These are phyloP conservation scores for Drosophila subobscura DNA, from an alignment of 1,140 invertebrate genomes.

Conservation along the genomic window DNA sequence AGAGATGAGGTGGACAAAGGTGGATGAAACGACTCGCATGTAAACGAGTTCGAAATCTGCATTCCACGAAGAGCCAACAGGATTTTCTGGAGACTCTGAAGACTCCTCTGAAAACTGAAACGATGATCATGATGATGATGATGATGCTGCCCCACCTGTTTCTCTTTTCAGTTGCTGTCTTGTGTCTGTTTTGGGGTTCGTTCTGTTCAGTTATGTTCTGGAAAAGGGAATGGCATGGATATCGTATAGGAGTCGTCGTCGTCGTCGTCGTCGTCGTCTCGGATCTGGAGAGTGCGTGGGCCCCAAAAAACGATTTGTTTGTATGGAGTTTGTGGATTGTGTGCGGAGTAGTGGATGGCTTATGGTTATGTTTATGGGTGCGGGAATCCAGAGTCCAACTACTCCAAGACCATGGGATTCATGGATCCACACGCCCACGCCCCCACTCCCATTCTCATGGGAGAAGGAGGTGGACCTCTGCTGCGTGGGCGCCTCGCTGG, in stretches of 20 bases:
- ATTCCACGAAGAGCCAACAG: constrained; percentile 67
- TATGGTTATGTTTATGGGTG: constrained; percentile 40
- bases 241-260: constrained; percentile 4
- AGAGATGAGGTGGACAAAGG: constrained; percentile 5
- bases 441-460: neutral
- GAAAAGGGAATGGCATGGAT: constrained; percentile 5
- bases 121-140: constrained; percentile 21
- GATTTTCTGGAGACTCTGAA: constrained; percentile 40
- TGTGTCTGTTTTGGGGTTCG: too few species aligned
- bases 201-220: too few species aligned
- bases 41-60: constrained; percentile 78
- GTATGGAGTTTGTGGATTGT: constrained; percentile 27
- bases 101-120: constrained; percentile 3
- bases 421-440: constrained; percentile 37
- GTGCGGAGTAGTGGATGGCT: neutral
- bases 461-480: neutral
- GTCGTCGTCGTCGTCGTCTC: neutral
- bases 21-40: constrained; percentile 51
- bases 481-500: constrained; percentile 34
- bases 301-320: constrained; percentile 47
- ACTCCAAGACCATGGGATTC: too few species aligned
- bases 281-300: constrained; percentile 42
- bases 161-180: constrained; percentile 23
- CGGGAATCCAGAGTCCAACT: constrained; percentile 23
- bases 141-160: constrained; percentile 45